Evolutionary conservation across 2,797 vertebrate species (phyloP).

Genomic region (Helarctos malayanus): DNA sequence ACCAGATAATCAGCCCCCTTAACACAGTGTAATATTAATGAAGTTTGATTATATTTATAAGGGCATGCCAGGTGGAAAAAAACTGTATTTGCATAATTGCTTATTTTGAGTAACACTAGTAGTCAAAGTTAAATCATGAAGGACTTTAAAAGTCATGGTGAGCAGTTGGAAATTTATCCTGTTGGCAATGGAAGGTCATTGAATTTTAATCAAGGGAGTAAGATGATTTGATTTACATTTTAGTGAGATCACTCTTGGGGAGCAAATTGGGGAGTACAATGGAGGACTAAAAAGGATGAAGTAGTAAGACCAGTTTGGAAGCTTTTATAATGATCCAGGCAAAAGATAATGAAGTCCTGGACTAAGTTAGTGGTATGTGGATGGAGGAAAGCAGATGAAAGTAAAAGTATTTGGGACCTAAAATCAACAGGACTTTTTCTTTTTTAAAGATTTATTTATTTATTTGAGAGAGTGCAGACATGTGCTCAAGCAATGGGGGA

Average conservation of each 20-base stretch:
- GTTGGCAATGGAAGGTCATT: constrained; percentile 34
- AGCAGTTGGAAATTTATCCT: constrained; percentile 61
- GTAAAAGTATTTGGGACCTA: not conserved
- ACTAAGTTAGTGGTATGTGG: not conserved
- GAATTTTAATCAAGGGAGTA: constrained; percentile 64
- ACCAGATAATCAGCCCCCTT: constrained; percentile 14
- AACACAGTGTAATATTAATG: constrained; percentile 47
- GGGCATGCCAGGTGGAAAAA: constrained; percentile 49
- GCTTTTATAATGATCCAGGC: not conserved
- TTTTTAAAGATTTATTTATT: not conserved
- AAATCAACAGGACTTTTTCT: not conserved
- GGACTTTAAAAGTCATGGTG: constrained; percentile 15
- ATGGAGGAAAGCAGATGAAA: not conserved
- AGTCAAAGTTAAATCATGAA: constrained; percentile 67
- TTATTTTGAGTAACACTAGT: constrained; percentile 58
- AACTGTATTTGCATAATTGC: constrained; percentile 62
- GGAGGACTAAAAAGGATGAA: not conserved
- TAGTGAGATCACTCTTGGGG: constrained; percentile 1
- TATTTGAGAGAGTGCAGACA: not conserved
- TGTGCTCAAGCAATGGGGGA: not conserved
- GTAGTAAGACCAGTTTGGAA: not conserved
- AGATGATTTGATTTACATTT: constrained; percentile 58
- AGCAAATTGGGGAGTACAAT: not conserved
- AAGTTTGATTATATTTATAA: constrained; percentile 56
- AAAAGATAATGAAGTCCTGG: not conserved